These are phyloP conservation scores for Enteromius trimaculatus DNA, from an alignment of 2,797 vertebrate genomes.

Conservation along the genomic window DNA sequence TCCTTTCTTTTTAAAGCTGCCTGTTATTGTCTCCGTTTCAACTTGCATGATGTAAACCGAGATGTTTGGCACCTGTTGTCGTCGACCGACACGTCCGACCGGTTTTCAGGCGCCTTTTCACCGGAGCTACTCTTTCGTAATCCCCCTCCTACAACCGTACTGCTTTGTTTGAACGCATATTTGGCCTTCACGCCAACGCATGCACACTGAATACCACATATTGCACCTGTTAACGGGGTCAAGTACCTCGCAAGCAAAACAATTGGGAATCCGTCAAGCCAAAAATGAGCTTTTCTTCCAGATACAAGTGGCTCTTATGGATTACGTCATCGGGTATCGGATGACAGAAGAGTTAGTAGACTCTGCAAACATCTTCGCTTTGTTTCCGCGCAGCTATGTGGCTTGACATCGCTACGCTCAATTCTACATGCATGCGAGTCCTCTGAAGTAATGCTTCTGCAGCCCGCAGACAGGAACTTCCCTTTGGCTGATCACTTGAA, in stretches of 20 bases:
- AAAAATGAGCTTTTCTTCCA: background rate
- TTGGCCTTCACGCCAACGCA: conserved; percentile 6
- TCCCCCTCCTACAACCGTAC: background rate
- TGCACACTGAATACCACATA: background rate
- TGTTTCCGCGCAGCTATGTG: background rate
- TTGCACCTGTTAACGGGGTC: background rate
- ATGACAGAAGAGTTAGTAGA: background rate
- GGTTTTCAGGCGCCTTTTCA: conserved; percentile 33
- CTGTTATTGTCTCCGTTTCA: background rate
- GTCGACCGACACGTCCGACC: conserved; percentile 42
- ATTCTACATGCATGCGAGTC: background rate
- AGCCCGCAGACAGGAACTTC: conserved; percentile 72
- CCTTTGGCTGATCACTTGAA: conserved; percentile 69
- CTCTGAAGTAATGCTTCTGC: conserved; percentile 33
- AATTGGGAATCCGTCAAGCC: conserved; percentile 6
- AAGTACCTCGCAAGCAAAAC: background rate
- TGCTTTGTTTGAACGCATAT: conserved; percentile 21
- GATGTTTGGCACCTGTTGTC: background rate
- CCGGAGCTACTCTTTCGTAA: background rate
- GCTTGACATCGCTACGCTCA: background rate
- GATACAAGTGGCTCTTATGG: background rate
- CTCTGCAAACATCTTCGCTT: background rate
- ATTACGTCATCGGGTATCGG: conserved; percentile 23
- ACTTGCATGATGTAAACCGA: conserved; percentile 26
- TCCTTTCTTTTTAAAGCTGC: background rate